These are phyloP conservation scores for Mastomys coucha DNA, from an alignment of 2,113 vertebrate species.

Conservation along the genomic window DNA sequence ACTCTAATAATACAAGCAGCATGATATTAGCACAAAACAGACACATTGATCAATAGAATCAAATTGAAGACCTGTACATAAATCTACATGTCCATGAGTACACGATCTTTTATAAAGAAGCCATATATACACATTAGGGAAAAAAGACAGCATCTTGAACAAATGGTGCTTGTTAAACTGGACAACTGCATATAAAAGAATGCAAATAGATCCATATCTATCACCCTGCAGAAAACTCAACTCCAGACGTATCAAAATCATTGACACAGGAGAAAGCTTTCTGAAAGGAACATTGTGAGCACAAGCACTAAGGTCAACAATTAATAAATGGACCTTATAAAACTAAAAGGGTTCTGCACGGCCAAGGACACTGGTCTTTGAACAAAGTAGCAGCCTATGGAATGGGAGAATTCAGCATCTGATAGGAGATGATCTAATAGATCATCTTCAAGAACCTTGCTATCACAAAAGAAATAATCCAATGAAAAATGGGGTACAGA, in stretches of 20 bases:
- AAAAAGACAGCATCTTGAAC: background rate
- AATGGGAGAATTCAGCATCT: background rate
- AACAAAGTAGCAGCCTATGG: background rate
- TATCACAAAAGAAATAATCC: background rate
- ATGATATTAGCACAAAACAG: background rate
- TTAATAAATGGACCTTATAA: background rate
- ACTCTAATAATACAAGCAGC: background rate
- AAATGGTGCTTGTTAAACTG: background rate
- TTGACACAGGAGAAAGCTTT: background rate
- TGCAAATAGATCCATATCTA: background rate
- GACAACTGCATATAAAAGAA: background rate
- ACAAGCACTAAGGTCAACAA: background rate
- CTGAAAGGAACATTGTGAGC: background rate
- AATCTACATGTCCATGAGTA: background rate
- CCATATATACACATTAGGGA: background rate
- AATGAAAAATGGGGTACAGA: background rate
- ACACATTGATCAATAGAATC: background rate
- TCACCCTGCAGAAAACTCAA: background rate
- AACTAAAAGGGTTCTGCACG: background rate
- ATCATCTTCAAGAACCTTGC: no score
- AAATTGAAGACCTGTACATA: background rate
- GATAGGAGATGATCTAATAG: background rate
- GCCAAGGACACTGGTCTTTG: background rate
- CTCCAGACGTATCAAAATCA: background rate
- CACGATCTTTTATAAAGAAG: background rate